These are phyloP conservation scores for Plectropomus leopardus DNA, from an alignment of 2,113 vertebrate genomes.

Conservation along the genomic window DNA sequence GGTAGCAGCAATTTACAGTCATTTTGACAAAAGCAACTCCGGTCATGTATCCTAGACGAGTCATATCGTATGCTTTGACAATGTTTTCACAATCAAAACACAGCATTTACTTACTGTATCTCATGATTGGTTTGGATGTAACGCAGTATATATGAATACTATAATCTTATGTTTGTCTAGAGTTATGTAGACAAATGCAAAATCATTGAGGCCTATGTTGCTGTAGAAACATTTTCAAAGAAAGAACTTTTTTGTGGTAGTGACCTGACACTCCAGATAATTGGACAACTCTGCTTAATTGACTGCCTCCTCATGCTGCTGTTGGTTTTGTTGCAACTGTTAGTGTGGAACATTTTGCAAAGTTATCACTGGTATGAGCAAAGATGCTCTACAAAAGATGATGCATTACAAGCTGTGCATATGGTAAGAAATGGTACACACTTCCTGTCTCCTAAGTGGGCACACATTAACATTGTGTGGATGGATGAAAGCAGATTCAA, in stretches of 20 bases:
- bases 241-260: not conserved
- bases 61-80: too few species aligned
- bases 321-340: slow-evolving; percentile 2
- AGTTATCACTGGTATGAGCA: not conserved
- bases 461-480: too few species aligned
- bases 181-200: too few species aligned
- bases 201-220: not conserved
- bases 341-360: not conserved
- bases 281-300: not conserved
- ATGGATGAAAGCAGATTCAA: too few species aligned
- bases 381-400: too few species aligned
- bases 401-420: too few species aligned
- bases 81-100: not conserved
- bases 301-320: not conserved
- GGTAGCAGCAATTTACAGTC: not conserved
- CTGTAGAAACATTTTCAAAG: not conserved
- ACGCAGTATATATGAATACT: not conserved
- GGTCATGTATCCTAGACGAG: not conserved
- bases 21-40: not conserved
- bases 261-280: not conserved
- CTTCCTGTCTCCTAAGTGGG: too few species aligned
- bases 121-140: not conserved
- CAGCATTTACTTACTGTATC: not conserved
- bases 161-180: not conserved
- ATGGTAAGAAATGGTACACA: too few species aligned